Base-by-base conservation (phyloP, 2,888 invertebrate species). In the Apeira syringaria region DNA sequence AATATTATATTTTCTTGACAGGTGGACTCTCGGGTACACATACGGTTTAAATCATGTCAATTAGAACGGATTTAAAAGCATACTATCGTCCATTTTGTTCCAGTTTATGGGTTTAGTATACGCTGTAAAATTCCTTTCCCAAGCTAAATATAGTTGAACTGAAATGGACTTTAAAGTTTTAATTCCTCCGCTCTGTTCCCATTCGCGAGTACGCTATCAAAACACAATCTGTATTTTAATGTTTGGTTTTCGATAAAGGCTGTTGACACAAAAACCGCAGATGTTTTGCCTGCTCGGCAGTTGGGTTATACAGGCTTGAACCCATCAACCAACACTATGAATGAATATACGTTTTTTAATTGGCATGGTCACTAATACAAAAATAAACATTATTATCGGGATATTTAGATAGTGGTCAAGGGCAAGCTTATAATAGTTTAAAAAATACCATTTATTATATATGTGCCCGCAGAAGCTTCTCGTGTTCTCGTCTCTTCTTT, bases 41-140 rank as follows among this genome's bases (percentile, higher is more conserved):
- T n/a, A n/a, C n/a, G n/a, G n/a, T n/a, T n/a, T 3, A 8, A 13
- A 28, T 12, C 13, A 2, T 17, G 5, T 9, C 15, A 9, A 10
- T 13, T 8, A 29, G 8, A 9, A 5, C n/a, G 22, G 7, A n/a
- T n/a, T n/a, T 52, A 53, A 50, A 60, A 65, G 73, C 66, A 64
- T 80, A 82, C 80, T 80, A 79, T 73, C 69, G 44, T 59, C 27
- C 27, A 24, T 20, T 30, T 29, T 34, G 33, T 33, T 13, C 33
- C 33, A 38, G 25, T 44, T 34, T 29, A 13, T 28, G 9, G n/a
- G 2, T 36, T 32, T 43, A 42, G 20, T 36, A 31, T 37, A 29
- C 37, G 18, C 29, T 34, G 35, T 45, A 25, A 44, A 44, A 37
- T 33, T 38, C 17, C 24, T 5, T 20, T 7, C 38, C 27, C 22